A percentile compares a stretch with the other conserved stretches of the same genome.
These are phyloP conservation scores for Sycon ciliatum DNA, from an alignment of 37 sponge, comb jelly and placozoan species.

Conservation along the genomic window DNA sequence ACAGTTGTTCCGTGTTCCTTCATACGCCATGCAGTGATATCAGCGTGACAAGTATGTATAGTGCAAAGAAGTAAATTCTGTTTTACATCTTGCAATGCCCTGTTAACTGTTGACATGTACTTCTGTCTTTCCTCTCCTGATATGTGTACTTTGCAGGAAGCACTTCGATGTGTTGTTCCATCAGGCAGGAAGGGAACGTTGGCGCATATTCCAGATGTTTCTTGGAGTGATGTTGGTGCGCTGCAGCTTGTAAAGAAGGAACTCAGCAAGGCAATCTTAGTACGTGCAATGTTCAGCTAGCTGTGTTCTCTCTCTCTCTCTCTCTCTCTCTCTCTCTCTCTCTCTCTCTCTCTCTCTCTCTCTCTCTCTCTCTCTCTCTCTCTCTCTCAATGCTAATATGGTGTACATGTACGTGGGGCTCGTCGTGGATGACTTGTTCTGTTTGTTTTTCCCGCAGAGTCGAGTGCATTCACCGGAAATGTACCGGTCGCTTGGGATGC, in stretches of 20 bases:
- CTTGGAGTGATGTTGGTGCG: slow-evolving; percentile 94
- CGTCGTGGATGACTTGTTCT: not conserved
- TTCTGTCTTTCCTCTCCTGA: not conserved
- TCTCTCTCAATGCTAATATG: not conserved
- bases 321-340: not conserved
- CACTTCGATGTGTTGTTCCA: slow-evolving; percentile 62
- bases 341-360: not conserved
- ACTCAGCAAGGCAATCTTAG: slow-evolving; percentile 81
- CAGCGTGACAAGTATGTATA: no score
- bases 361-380: not conserved
- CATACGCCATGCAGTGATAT: no score
- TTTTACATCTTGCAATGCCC: no score
- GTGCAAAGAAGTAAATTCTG: no score
- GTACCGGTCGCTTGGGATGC: slow-evolving; percentile 72
- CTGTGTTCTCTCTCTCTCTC: not conserved
- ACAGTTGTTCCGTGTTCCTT: no score
- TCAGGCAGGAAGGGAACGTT: slow-evolving; percentile 92
- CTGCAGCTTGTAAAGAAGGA: slow-evolving; percentile 70
- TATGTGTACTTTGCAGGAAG: slow-evolving; percentile 41
- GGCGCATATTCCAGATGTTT: slow-evolving; percentile 87
- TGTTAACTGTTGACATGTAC: no score
- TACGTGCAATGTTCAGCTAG: slow-evolving; percentile 5
- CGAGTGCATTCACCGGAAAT: slow-evolving; percentile 69
- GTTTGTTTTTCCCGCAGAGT: slow-evolving; percentile 33
- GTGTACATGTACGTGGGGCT: not conserved